Conservation (phyloP, 2,113 vertebrate species). For the Martes martes region DNA sequence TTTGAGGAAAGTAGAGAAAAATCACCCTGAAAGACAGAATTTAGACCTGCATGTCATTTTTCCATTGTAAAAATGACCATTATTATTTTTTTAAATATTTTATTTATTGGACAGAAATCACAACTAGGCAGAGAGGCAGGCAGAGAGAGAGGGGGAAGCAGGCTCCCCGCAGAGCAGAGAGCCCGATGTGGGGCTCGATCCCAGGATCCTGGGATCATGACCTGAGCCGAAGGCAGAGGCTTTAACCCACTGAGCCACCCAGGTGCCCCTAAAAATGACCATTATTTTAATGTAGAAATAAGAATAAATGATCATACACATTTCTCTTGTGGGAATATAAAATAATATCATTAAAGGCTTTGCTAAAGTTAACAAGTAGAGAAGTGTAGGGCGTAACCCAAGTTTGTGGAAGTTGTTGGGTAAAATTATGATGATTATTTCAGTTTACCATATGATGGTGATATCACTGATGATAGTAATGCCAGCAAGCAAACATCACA, state of each 20-base stretch:
- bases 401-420: background rate
- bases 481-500: background rate
- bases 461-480: background rate
- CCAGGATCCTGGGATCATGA: no score
- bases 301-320: background rate
- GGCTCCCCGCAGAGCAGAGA: no score
- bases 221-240: no score
- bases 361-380: background rate
- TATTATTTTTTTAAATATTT: background rate
- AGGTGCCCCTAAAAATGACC: background rate
- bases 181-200: no score
- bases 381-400: background rate
- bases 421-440: background rate
- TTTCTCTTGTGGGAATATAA: background rate
- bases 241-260: no score
- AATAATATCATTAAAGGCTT: background rate
- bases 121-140: no score
- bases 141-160: no score
- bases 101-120: no score
- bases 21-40: background rate
- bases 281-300: slow-evolving; percentile 1
- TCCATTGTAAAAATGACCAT: background rate
- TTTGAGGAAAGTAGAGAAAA: background rate
- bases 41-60: background rate
- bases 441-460: background rate